These are phyloP conservation scores for Elephas maximus DNA, from an alignment of 2,113 vertebrate species.

Conservation along the genomic window DNA sequence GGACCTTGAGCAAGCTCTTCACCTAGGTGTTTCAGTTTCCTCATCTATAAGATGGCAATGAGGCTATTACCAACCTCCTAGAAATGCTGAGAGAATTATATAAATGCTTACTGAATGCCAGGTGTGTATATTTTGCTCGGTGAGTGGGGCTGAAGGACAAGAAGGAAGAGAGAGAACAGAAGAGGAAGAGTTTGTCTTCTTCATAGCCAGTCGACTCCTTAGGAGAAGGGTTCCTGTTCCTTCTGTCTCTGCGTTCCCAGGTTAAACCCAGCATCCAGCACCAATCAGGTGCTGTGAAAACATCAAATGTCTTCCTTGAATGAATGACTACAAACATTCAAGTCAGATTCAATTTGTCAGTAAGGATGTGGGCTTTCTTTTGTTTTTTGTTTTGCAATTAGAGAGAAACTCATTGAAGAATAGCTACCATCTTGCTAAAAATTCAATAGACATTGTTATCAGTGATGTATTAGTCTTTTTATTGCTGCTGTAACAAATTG, in stretches of 20 bases:
- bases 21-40: neutral
- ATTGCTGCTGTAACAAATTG: neutral
- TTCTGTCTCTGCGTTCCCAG: neutral
- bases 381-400: neutral
- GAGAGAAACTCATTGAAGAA: neutral
- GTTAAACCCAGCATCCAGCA: neutral
- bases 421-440: neutral
- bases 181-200: neutral
- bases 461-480: neutral
- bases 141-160: neutral
- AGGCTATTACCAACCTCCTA: too few relatives aligned
- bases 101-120: too few relatives aligned
- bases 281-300: neutral
- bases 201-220: neutral
- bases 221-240: neutral
- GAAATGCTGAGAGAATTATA: neutral
- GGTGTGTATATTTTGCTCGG: neutral
- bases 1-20: slow-evolving; percentile 31
- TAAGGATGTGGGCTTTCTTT: neutral
- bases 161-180: too few relatives aligned
- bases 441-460: neutral
- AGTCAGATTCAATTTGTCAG: neutral
- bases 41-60: neutral
- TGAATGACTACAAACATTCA: neutral
- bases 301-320: neutral